These are phyloP conservation scores for Teinopalpus imperialis DNA, from an alignment of 2,888 invertebrate species.

Conservation along the genomic window DNA sequence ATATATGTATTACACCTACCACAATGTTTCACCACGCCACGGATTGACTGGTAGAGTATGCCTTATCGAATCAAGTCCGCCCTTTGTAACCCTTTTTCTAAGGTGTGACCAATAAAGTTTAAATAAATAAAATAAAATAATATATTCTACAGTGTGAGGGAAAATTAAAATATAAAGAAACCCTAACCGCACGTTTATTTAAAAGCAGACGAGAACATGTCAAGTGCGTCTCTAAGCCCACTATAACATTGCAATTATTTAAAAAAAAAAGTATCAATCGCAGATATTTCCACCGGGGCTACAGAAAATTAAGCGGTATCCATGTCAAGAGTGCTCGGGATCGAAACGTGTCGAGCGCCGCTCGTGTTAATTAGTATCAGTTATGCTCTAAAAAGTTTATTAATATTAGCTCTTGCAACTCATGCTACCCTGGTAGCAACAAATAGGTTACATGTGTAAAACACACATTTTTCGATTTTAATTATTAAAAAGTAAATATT, in stretches of 20 bases:
- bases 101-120: no score
- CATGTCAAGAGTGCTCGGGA: conserved; percentile 20
- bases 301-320: conserved; percentile 11
- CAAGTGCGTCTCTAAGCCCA: not conserved
- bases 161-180: not conserved
- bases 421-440: conserved; percentile 5
- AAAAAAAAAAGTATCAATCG: conserved; percentile 10
- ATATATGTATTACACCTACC: no score
- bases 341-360: conserved; percentile 16
- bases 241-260: not conserved
- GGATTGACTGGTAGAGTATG: no score
- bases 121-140: no score
- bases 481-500: no score
- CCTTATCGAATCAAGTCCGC: no score
- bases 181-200: not conserved
- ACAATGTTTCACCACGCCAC: no score
- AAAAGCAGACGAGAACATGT: not conserved
- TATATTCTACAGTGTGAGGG: not conserved
- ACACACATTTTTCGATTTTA: not conserved
- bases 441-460: not conserved
- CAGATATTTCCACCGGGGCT: conserved; percentile 4
- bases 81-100: no score
- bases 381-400: conserved; percentile 22
- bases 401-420: conserved; percentile 15
- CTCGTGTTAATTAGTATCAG: conserved; percentile 21